A percentile compares a stretch with the other conserved stretches of the same genome.
Conservation (phyloP, 2,888 invertebrate species). For the Macropis europaea region DNA sequence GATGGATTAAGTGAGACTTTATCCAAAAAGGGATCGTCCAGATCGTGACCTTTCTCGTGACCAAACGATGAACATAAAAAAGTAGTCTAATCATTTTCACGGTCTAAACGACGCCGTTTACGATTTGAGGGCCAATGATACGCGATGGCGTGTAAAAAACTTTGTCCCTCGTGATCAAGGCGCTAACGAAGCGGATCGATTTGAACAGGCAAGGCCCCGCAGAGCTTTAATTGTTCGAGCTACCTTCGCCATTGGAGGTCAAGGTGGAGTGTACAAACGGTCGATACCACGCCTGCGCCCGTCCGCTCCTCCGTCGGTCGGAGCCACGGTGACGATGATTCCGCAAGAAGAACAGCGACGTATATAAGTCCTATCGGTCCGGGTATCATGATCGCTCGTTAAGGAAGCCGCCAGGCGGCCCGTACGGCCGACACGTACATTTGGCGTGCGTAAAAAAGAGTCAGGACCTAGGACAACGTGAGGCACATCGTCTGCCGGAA, state of each 20-base stretch:
- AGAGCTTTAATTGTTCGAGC: conserved; percentile 55
- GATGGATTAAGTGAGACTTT: too few species aligned
- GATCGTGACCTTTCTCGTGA: too few species aligned
- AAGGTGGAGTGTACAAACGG: conserved; percentile 55
- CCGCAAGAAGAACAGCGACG: background rate
- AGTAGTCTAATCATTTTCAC: background rate
- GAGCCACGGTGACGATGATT: background rate
- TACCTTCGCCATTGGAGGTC: conserved; percentile 57
- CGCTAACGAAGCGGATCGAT: conserved; percentile 42
- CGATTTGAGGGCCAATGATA: too few species aligned
- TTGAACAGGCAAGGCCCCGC: conserved; percentile 34
- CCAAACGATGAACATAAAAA: too few species aligned
- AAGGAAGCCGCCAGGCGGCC: conserved; percentile 19
- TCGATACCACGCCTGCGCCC: conserved; percentile 57
- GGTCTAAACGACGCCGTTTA: background rate
- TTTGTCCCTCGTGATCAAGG: conserved; percentile 5
- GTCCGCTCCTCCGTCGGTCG: conserved; percentile 19
- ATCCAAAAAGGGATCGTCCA: too few species aligned
- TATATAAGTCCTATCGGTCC: conserved; percentile 1
- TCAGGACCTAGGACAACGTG: conserved; percentile 63
- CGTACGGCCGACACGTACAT: conserved; percentile 27
- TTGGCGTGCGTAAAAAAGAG: conserved; percentile 53
- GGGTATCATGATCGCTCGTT: conserved; percentile 20
- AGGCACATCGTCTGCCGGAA: conserved; percentile 18
- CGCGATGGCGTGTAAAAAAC: background rate